Evolutionary conservation across 2,888 invertebrate genomes (phyloP).

Genomic region (Axea sp.): DNA sequence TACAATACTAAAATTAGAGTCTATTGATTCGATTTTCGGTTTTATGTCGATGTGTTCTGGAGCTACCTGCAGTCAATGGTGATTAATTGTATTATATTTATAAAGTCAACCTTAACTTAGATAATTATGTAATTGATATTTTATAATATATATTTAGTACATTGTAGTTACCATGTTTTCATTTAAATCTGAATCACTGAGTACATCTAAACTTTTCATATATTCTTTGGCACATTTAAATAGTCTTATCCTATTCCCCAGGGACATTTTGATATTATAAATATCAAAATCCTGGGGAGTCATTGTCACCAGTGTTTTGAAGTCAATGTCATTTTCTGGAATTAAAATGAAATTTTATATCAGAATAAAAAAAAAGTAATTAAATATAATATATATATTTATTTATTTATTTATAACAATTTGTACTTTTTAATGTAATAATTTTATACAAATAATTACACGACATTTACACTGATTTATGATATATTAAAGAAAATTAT

Average conservation of each 20-base stretch:
- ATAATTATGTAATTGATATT: no score
- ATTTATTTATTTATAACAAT: no score
- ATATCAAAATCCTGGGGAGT: slow-evolving; percentile 56
- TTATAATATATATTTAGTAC: background rate
- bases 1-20: slow-evolving; percentile 33
- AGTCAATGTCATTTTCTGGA: slow-evolving; percentile 56
- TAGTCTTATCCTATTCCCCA: slow-evolving; percentile 52
- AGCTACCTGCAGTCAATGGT: slow-evolving; percentile 7
- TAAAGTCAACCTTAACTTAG: no score
- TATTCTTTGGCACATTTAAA: slow-evolving; percentile 60
- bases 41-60: slow-evolving; percentile 33
- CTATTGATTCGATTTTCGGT: slow-evolving; percentile 41
- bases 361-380: no score
- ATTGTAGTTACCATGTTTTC: slow-evolving; percentile 45
- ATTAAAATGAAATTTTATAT: slow-evolving; percentile 1
- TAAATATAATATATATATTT: no score
- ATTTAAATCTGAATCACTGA: slow-evolving; percentile 37
- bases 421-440: no score
- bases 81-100: no score
- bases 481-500: no score
- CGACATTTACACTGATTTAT: no score
- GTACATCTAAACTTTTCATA: slow-evolving; percentile 45
- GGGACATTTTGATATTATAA: slow-evolving; percentile 52
- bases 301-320: slow-evolving; percentile 50
- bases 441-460: no score